Evolutionary conservation across 1,140 invertebrate species (phyloP).

Genomic region (Heliconius hewitsoni): DNA sequence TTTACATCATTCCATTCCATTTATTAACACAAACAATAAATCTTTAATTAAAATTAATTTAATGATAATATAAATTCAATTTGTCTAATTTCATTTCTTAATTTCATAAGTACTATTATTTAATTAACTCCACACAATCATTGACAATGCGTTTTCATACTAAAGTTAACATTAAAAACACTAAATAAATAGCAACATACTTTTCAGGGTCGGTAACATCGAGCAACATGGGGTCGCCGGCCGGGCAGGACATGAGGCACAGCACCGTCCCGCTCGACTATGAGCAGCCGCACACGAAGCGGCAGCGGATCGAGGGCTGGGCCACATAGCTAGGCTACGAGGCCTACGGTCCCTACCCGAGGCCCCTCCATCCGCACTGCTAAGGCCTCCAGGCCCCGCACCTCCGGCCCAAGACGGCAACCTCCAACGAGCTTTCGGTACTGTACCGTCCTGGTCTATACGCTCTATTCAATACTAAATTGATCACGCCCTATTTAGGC

Average conservation of each 20-base stretch:
- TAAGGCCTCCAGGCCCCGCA: constrained; percentile 49
- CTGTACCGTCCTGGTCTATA: constrained; percentile 53
- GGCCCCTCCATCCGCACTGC: constrained; percentile 74
- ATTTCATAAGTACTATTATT: background rate
- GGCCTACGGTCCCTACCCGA: constrained; percentile 77
- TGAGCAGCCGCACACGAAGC: constrained; percentile 90
- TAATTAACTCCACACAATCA: background rate
- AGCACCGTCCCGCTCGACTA: constrained; percentile 86
- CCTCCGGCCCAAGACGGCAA: constrained; percentile 36
- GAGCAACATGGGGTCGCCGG: constrained; percentile 88
- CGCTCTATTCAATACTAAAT: constrained; percentile 42
- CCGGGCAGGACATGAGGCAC: constrained; percentile 83
- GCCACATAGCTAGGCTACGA: constrained; percentile 87
- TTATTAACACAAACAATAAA: too few relatives aligned
- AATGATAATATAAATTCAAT: too few relatives aligned
- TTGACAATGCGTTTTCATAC: background rate
- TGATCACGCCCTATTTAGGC: constrained; percentile 1
- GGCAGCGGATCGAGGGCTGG: constrained; percentile 92
- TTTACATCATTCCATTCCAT: too few relatives aligned
- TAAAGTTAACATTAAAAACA: constrained; percentile 8
- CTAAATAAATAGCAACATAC: constrained; percentile 17
- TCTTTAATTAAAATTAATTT: too few relatives aligned
- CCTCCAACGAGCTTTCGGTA: constrained; percentile 61
- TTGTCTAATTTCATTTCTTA: too few relatives aligned
- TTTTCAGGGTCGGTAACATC: constrained; percentile 86